These are phyloP conservation scores for Coendou prehensilis DNA, from an alignment of 2,797 vertebrate species.

Conservation along the genomic window DNA sequence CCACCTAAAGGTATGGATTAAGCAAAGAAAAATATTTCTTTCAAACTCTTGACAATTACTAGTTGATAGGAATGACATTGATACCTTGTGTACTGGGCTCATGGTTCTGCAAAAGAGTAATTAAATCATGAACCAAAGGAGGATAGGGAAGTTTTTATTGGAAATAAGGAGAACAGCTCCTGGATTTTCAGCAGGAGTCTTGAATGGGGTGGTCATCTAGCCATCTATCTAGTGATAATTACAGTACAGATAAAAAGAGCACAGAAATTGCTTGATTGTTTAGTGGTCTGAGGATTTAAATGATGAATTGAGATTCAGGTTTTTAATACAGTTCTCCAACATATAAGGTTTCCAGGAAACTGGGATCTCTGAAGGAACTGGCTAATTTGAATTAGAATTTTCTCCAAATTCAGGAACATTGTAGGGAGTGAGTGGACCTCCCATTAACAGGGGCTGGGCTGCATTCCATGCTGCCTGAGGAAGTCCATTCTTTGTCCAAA, in stretches of 20 bases:
- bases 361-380: not conserved
- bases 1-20: not conserved
- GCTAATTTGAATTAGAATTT: not conserved
- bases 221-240: not conserved
- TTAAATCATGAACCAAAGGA: not conserved
- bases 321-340: not conserved
- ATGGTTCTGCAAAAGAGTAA: not conserved
- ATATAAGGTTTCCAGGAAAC: not conserved
- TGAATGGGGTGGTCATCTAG: not conserved
- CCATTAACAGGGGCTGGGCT: not conserved
- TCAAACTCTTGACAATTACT: not conserved
- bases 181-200: not conserved
- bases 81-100: not conserved
- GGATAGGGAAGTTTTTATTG: not conserved
- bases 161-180: not conserved
- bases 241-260: not conserved
- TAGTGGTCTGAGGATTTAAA: not conserved
- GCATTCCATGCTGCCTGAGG: not conserved
- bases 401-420: not conserved
- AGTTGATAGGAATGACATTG: not conserved
- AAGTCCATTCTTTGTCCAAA: not conserved
- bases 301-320: not conserved
- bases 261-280: not conserved
- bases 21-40: not conserved
- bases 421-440: not conserved